Evolutionary conservation across 2,113 vertebrate species (phyloP).

Genomic region (Macrotis lagotis): DNA sequence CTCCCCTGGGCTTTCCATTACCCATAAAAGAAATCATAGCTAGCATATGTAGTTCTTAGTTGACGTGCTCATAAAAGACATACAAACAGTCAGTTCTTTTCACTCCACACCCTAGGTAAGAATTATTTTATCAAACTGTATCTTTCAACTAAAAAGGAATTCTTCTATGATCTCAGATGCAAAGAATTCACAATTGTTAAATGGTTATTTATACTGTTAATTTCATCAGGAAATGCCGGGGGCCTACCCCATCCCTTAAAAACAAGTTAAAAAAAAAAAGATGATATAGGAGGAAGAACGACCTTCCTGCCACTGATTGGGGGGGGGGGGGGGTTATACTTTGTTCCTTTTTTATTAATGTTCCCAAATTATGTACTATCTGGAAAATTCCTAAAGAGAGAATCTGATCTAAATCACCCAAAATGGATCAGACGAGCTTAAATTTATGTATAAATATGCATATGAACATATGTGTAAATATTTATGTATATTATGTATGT

Average conservation of each 20-base stretch:
- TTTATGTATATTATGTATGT: too few relatives aligned
- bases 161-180: fast-evolving
- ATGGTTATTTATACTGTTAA: background rate
- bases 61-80: background rate
- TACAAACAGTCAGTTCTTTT: background rate
- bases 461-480: background rate
- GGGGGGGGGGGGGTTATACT: too few relatives aligned
- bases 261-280: background rate
- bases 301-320: background rate
- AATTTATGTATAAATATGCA: background rate
- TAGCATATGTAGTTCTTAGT: background rate
- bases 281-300: background rate
- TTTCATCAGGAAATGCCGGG: background rate
- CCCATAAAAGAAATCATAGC: background rate
- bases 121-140: conserved; percentile 10
- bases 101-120: background rate
- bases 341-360: background rate
- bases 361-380: background rate
- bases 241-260: background rate
- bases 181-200: background rate
- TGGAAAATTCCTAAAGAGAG: background rate
- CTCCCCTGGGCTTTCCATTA: background rate
- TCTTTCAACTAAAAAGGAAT: background rate
- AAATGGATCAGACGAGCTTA: background rate
- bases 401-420: background rate